These are phyloP conservation scores for Delia radicum DNA, from an alignment of 1,140 invertebrate genomes.

Conservation along the genomic window DNA sequence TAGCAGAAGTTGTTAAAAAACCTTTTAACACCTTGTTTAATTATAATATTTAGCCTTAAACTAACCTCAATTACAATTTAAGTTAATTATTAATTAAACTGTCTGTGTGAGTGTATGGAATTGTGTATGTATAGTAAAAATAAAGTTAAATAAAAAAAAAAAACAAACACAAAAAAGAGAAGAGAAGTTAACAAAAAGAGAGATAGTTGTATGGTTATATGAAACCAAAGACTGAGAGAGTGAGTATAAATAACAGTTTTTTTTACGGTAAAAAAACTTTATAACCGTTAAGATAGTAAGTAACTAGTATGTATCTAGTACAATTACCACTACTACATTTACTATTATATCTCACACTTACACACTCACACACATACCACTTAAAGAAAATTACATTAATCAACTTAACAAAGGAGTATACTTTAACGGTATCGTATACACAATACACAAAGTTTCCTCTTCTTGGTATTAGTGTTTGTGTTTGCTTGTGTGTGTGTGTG, in stretches of 20 bases:
- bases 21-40: not conserved
- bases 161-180: not conserved
- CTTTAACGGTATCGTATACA: not conserved
- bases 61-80: not conserved
- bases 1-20: not conserved
- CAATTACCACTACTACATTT: no score
- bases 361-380: not conserved
- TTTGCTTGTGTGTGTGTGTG: no score
- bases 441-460: not conserved
- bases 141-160: no score
- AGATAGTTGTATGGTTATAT: not conserved
- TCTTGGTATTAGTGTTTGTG: not conserved
- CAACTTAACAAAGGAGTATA: not conserved
- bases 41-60: conserved; percentile 2
- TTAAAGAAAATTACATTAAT: conserved; percentile 2
- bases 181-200: not conserved
- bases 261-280: not conserved
- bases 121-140: no score
- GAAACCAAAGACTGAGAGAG: not conserved
- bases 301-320: not conserved
- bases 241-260: not conserved
- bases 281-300: not conserved
- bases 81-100: not conserved
- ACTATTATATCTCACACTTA: not conserved
- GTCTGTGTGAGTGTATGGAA: no score